Conservation (phyloP, 2,113 vertebrate genomes). For the Polypterus senegalus region DNA sequence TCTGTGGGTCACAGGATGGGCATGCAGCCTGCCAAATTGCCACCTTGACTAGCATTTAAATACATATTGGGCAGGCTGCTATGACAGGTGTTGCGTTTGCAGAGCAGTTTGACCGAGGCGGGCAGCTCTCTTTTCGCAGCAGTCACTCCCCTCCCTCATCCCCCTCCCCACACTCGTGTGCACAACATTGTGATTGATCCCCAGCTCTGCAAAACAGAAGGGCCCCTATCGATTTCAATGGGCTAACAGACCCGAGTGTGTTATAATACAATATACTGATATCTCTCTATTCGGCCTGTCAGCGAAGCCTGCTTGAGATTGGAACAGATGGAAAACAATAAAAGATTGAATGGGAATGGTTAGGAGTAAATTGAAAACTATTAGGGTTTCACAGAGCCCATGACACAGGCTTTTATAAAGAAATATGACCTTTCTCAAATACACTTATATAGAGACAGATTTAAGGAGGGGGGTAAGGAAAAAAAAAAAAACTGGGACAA, state of each 20-base stretch:
- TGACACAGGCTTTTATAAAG: conserved; percentile 12
- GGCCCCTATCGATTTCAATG: conserved; percentile 1
- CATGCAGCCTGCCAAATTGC: neutral
- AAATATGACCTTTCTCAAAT: conserved; percentile 11
- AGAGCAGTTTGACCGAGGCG: too few relatives aligned
- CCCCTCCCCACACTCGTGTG: neutral
- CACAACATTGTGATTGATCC: conserved; percentile 1
- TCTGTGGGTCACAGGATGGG: too few relatives aligned
- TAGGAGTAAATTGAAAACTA: conserved; percentile 14
- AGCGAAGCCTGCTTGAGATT: neutral
- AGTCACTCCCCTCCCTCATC: neutral
- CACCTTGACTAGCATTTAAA: neutral
- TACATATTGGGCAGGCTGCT: neutral
- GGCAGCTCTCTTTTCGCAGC: too few relatives aligned
- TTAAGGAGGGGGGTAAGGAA: neutral
- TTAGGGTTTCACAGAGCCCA: conserved; percentile 11
- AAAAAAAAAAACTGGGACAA: neutral
- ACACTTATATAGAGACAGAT: neutral
- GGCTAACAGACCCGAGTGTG: neutral
- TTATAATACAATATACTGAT: conserved; percentile 5
- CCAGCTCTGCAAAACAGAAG: neutral
- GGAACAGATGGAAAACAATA: conserved; percentile 8
- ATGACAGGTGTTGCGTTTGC: too few relatives aligned
- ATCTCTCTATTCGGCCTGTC: conserved; percentile 4
- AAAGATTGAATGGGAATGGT: conserved; percentile 14